Percentiles rank a stretch among this genome's conserved stretches.
phyloP scores from a whole-genome alignment of 2,113 vertebrate genomes.

The Peromyscus polionotus region DNA sequence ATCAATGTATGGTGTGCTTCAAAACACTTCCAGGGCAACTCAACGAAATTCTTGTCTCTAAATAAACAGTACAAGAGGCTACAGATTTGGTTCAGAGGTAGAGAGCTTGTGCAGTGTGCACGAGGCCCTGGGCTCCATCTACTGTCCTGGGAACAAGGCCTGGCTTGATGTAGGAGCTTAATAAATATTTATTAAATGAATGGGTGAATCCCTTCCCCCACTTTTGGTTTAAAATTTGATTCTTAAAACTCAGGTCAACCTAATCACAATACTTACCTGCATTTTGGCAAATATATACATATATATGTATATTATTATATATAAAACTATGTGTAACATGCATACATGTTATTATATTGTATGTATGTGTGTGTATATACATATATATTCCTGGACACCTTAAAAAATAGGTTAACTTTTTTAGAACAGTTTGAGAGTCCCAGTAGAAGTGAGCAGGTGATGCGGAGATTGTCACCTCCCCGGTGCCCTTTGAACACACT shows the following conservation, averaged over 20 bases:
- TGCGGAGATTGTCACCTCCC: neutral
- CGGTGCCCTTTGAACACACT: neutral
- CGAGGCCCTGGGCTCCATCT: neutral
- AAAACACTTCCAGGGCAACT: neutral
- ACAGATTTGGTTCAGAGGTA: neutral
- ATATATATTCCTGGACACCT: neutral
- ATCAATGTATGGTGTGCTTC: neutral
- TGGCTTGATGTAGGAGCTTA: neutral
- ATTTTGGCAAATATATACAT: neutral
- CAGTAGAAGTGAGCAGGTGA: neutral
- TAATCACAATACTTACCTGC: neutral
- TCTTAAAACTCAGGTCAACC: neutral
- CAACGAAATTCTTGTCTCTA: neutral
- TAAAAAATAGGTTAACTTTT: neutral
- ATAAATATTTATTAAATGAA: slow-evolving; percentile 6
- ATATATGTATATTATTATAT: neutral
- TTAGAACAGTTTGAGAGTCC: neutral
- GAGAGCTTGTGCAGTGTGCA: neutral
- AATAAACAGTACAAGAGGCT: neutral
- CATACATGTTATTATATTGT: neutral
- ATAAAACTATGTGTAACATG: neutral
- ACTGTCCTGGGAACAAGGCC: neutral
- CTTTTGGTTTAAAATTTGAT: slow-evolving; percentile 16
- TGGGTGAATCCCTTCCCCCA: neutral
- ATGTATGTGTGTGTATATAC: neutral